phyloP scores from a whole-genome alignment of 2,113 vertebrate genomes.

The Cephalophus harveyi region DNA sequence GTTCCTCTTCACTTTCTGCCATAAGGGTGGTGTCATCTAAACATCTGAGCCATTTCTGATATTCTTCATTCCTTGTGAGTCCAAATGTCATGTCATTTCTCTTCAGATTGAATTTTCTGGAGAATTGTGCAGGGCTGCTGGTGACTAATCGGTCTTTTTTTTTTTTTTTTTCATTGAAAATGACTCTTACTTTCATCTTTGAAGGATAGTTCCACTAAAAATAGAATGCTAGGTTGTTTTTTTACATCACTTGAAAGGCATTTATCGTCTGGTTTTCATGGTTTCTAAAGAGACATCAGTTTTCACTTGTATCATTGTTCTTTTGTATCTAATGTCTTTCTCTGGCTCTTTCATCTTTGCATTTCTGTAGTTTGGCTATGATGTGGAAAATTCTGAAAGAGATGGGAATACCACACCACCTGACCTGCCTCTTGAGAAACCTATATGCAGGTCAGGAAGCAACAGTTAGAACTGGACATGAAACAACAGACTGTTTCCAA shows the following conservation, averaged over 20 bases:
- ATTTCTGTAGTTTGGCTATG: neutral
- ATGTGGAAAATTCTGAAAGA: neutral
- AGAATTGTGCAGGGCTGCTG: neutral
- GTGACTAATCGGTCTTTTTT: neutral
- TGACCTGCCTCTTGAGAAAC: too few species aligned
- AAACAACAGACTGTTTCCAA: too few species aligned
- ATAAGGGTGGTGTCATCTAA: neutral
- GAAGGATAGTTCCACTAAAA: neutral
- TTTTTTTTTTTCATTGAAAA: neutral
- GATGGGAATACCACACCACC: too few species aligned
- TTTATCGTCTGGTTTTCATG: neutral
- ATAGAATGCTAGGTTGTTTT: neutral
- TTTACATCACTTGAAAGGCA: neutral
- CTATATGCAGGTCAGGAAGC: too few species aligned
- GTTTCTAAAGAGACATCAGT: neutral
- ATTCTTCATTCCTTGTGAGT: neutral
- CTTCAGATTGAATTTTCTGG: neutral
- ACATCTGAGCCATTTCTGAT: neutral
- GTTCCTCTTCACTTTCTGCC: neutral
- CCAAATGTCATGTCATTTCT: neutral
- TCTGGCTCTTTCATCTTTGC: neutral
- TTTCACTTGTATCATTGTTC: neutral
- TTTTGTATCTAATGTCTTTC: neutral
- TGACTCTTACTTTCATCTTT: neutral
- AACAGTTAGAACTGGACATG: too few species aligned